Base-by-base conservation (phyloP, 2,113 vertebrate species). In the Centropristis striata region DNA sequence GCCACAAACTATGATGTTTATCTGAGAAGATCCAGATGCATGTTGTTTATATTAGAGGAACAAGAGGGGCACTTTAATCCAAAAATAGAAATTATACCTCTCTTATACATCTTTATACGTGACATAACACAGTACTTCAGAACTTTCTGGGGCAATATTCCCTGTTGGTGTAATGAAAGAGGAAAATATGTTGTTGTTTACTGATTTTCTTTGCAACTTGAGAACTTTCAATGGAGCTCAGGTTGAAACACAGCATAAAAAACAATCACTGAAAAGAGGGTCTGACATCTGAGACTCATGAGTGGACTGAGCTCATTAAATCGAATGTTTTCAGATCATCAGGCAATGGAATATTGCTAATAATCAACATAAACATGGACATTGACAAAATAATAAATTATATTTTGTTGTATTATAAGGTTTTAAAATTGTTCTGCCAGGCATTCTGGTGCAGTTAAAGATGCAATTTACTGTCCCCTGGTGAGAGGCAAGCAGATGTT, bases 71-170 rank as follows among this genome's bases (percentile, higher is more conserved):
- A 59, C 21, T 67, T 69, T 4, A 14, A 21, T 44, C 16, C 14
- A 69, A 77, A 69, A 74, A 72, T 36, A 65, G 51, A 60, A 79
- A 71, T 18, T 54, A 41, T 46, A 44, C 36, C 7, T 47, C 10
- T 32, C 57, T 65, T 32, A 32, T 6, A 32, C 32, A 32, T n/a
- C n/a, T n/a, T n/a, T n/a, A n/a, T n/a, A n/a, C n/a, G n/a, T n/a
- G 32, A 32, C 32, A 32, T 6, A 32, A 39, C 37, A 39, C 37
- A 8, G 8, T 44, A 16, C 15, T 16, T 41, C 13, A 16, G 13
- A 47, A 57, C 39, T 10, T 21, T 44, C n/a, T 5, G 7, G 16
- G 20, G 8, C 25, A 58, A 28, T 8, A 15, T 63, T 10, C 21
- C 14, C 12, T 13, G 18, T 44, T 28, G 41, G 14, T 44, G 42